Evolutionary conservation across 2,888 invertebrate genomes (phyloP).

Genomic region (Brachylomia viminalis): DNA sequence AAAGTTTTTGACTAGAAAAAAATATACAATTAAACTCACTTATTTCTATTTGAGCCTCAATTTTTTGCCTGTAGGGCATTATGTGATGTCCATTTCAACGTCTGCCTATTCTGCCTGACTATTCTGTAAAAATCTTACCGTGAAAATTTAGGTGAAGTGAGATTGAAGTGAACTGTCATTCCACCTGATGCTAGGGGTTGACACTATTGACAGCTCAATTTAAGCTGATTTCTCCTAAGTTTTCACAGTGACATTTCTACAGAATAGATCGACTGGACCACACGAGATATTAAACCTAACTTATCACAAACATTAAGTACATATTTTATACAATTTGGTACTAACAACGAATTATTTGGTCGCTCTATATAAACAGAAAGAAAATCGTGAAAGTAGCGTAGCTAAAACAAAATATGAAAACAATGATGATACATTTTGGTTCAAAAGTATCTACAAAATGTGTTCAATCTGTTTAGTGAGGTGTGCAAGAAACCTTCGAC

Average conservation of each 20-base stretch:
- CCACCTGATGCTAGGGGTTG: too few relatives aligned
- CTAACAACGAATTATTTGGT: slow-evolving; percentile 23
- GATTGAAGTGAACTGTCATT: too few relatives aligned
- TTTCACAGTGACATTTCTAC: not conserved
- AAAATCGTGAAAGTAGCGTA: not conserved
- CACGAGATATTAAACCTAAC: slow-evolving; percentile 6
- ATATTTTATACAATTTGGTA: slow-evolving; percentile 32
- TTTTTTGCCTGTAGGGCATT: not conserved
- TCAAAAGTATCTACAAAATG: slow-evolving; percentile 13
- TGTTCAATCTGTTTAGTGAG: slow-evolving; percentile 20
- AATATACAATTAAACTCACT: slow-evolving; percentile 26
- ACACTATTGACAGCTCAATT: not conserved
- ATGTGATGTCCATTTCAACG: slow-evolving; percentile 8
- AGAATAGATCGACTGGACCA: not conserved
- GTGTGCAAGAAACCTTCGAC: slow-evolving; percentile 13
- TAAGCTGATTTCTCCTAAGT: not conserved
- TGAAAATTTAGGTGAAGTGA: not conserved
- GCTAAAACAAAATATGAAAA: not conserved
- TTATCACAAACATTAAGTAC: slow-evolving; percentile 46
- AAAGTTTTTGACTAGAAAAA: slow-evolving; percentile 49
- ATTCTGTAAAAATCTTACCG: not conserved
- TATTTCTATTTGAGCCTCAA: slow-evolving; percentile 37
- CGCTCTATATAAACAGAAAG: not conserved
- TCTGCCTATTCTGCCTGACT: too few relatives aligned
- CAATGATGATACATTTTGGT: not conserved